Evolutionary conservation across 35 echinoderm and acorn worm genomes (phyloP), one percentile per base, ranked within the genome.

Genomic region (Anneissia japonica): DNA sequence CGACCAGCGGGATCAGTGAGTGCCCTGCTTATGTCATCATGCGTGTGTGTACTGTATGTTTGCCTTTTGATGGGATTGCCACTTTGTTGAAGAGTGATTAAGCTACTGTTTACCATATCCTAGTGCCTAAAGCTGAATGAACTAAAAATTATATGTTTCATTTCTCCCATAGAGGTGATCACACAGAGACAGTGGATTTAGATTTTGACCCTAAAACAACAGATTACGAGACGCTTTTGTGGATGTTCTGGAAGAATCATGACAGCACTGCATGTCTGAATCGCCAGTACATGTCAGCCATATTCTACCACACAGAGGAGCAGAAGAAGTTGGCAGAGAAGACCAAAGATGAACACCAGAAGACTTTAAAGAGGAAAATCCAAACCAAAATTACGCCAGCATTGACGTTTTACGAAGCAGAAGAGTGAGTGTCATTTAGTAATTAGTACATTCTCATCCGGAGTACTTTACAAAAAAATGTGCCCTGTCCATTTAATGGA

Each of bases 371-470:
- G 34, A 90, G 84, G 12, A 84, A 84, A 56, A 94, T 94, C 33
- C 91, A 91, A 86, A 99, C 96, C 11, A 29, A 72, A 31, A 94
- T 99, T 79, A 93, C 91, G 41, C 34, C 82, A 36, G 95, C 92
- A 26, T 89, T 94, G 32, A 94, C 89, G 6, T 98, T 98, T 82
- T 98, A 98, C 40, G 92, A 93, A 80, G 95, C 95, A 51, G 95
- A 98, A 77, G 95, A 98, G 95, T 98, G 76, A 98, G 95, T 93
- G n/a, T n/a, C n/a, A n/a, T n/a, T n/a, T n/a, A n/a, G n/a, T n/a
- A n/a, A n/a, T n/a, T n/a, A n/a, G n/a, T n/a, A n/a, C n/a, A n/a
- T n/a, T n/a, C n/a, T n/a, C n/a, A n/a, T n/a, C n/a, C n/a, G n/a
- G n/a, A n/a, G n/a, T n/a, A n/a, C n/a, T n/a, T n/a, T n/a, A n/a